Conservation (phyloP, 2,888 invertebrate genomes). For the Clanis bilineata region DNA sequence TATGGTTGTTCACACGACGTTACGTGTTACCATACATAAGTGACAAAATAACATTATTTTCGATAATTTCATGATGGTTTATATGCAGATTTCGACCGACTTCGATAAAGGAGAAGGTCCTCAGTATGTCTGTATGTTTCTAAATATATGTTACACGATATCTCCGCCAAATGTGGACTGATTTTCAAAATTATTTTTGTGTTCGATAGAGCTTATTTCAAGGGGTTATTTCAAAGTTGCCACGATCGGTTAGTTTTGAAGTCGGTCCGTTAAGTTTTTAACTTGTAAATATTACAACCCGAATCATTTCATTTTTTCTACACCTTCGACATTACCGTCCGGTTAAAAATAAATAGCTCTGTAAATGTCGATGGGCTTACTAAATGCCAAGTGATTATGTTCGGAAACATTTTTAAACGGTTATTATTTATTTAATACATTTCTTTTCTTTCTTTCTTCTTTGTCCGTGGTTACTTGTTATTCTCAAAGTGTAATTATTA, state of each 20-base stretch:
- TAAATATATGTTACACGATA: too few relatives aligned
- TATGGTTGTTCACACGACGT: slow-evolving; percentile 18
- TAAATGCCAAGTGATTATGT: slow-evolving; percentile 5
- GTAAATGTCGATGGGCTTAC: slow-evolving; percentile 9
- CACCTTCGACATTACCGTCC: background rate
- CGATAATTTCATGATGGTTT: background rate
- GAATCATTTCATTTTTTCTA: background rate
- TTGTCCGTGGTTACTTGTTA: background rate
- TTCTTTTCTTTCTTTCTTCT: too few relatives aligned
- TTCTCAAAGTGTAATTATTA: background rate
- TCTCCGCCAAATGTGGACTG: too few relatives aligned
- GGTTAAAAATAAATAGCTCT: slow-evolving; percentile 12
- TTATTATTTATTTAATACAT: too few relatives aligned
- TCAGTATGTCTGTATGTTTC: too few relatives aligned
- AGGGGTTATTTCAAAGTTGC: too few relatives aligned
- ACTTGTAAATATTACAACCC: background rate
- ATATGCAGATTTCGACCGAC: background rate
- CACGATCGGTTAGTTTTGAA: too few relatives aligned
- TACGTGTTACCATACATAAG: slow-evolving; percentile 11
- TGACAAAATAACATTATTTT: slow-evolving; percentile 15
- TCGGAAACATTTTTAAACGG: background rate
- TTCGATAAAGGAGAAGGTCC: too few relatives aligned
- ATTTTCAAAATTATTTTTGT: too few relatives aligned
- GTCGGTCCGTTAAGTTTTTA: too few relatives aligned
- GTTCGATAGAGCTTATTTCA: too few relatives aligned